A percentile compares a stretch with the other conserved stretches of the same genome.
Evolutionary conservation across 2,888 invertebrate genomes (phyloP).

Genomic region (Phengaris arion): DNA sequence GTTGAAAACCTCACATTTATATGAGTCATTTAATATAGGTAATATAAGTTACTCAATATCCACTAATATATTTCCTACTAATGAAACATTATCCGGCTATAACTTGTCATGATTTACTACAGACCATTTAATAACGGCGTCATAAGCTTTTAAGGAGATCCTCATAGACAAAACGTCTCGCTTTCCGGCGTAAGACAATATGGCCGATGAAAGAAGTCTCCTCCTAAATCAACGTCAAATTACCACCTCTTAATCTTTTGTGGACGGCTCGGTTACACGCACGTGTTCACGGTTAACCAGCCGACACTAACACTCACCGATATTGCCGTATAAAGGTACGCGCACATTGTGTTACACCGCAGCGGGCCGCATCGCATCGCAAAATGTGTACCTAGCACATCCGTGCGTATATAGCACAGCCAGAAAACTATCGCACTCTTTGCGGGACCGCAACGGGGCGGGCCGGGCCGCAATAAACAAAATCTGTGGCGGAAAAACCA

Average conservation of each 20-base stretch:
- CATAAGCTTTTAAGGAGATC: slow-evolving; percentile 51
- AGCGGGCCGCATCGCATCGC: no score
- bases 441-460: no score
- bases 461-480: no score
- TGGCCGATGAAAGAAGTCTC: slow-evolving; percentile 62
- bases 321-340: slow-evolving; percentile 49
- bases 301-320: slow-evolving; percentile 49
- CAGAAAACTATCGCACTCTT: no score
- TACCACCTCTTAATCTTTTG: slow-evolving; percentile 77
- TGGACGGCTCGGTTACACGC: slow-evolving; percentile 71
- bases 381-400: no score
- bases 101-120: slow-evolving; percentile 49
- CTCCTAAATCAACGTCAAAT: slow-evolving; percentile 78
- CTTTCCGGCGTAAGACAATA: slow-evolving; percentile 65
- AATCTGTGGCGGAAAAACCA: no score
- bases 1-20: neutral
- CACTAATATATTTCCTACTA: slow-evolving; percentile 12
- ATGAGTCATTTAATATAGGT: slow-evolving; percentile 8
- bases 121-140: slow-evolving; percentile 59
- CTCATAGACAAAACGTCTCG: slow-evolving; percentile 57
- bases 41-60: neutral
- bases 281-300: slow-evolving; percentile 57
- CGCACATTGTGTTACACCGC: no score
- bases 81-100: slow-evolving; percentile 36
- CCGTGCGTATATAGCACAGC: no score